Evolutionary conservation across 1,140 invertebrate species (phyloP).

Genomic region (Aphelenchoides fujianensis): DNA sequence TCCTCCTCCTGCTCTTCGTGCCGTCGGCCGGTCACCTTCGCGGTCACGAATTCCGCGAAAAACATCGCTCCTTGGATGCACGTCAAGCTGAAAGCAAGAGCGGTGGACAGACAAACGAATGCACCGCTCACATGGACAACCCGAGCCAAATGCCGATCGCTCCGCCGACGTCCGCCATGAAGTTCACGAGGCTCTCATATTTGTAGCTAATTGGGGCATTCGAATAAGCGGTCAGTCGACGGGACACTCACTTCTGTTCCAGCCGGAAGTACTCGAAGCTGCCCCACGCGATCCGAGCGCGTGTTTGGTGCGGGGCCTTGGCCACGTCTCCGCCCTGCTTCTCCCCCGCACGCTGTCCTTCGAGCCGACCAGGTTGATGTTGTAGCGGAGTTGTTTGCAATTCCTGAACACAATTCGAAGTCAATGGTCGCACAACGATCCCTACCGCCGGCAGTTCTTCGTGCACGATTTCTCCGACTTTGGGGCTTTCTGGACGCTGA

Average conservation of each 20-base stretch:
- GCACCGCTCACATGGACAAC: too few relatives aligned
- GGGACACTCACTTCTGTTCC: conserved; percentile 58
- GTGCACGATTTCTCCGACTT: conserved; percentile 50
- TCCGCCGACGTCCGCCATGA: conserved; percentile 49
- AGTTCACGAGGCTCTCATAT: conserved; percentile 12
- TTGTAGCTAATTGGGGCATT: not conserved
- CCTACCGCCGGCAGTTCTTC: conserved; percentile 54
- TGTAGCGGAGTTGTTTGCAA: conserved; percentile 58
- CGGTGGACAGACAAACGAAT: too few relatives aligned
- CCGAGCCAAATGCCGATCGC: too few relatives aligned
- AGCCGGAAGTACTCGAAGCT: conserved; percentile 58
- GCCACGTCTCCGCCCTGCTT: not conserved
- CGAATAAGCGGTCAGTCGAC: too few relatives aligned
- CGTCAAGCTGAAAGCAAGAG: too few relatives aligned
- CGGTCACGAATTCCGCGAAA: not conserved
- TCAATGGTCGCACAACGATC: too few relatives aligned
- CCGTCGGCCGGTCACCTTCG: not conserved
- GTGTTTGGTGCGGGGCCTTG: conserved; percentile 44
- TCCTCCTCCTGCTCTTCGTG: not conserved
- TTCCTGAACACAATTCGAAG: too few relatives aligned
- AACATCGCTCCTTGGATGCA: conserved; percentile 29
- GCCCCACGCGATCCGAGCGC: conserved; percentile 54
- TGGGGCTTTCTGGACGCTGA: conserved; percentile 48
- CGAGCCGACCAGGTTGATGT: conserved; percentile 46
- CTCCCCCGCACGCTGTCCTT: conserved; percentile 31